These are phyloP conservation scores for Arion vulgaris DNA, from an alignment of 1,140 invertebrate species.

Conservation along the genomic window DNA sequence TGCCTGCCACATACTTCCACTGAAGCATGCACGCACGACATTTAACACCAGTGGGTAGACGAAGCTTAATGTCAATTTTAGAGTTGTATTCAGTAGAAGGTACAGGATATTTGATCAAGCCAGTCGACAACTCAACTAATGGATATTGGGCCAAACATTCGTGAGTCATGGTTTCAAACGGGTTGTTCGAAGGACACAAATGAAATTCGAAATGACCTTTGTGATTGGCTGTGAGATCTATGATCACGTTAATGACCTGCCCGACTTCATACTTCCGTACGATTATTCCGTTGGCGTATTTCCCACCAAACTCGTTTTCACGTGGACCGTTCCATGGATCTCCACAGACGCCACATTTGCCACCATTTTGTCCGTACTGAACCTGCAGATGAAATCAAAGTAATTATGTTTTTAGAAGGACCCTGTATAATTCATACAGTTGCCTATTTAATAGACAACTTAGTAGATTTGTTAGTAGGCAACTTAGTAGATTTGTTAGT, in stretches of 20 bases:
- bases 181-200: conserved; percentile 72
- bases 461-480: not conserved
- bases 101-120: conserved; percentile 45
- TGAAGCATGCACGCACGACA: conserved; percentile 71
- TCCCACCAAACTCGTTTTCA: conserved; percentile 71
- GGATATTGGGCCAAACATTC: conserved; percentile 58
- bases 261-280: conserved; percentile 66
- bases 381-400: conserved; percentile 44
- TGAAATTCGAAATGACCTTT: conserved; percentile 66
- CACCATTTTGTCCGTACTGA: conserved; percentile 65
- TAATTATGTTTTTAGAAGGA: no score
- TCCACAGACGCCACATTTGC: conserved; percentile 72
- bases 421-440: no score
- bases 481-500: not conserved
- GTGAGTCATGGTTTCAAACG: conserved; percentile 48
- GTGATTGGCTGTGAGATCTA: conserved; percentile 66
- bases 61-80: conserved; percentile 50
- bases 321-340: conserved; percentile 64
- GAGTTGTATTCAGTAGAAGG: conserved; percentile 31
- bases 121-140: conserved; percentile 47
- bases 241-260: conserved; percentile 48
- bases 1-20: conserved; percentile 71
- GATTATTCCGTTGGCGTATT: conserved; percentile 71
- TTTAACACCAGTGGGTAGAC: conserved; percentile 58
- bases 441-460: no score